A percentile compares a stretch with the other conserved stretches of the same genome.
Evolutionary conservation across 2,888 invertebrate genomes (phyloP).

Genomic region (Cecidostiba fungosa): DNA sequence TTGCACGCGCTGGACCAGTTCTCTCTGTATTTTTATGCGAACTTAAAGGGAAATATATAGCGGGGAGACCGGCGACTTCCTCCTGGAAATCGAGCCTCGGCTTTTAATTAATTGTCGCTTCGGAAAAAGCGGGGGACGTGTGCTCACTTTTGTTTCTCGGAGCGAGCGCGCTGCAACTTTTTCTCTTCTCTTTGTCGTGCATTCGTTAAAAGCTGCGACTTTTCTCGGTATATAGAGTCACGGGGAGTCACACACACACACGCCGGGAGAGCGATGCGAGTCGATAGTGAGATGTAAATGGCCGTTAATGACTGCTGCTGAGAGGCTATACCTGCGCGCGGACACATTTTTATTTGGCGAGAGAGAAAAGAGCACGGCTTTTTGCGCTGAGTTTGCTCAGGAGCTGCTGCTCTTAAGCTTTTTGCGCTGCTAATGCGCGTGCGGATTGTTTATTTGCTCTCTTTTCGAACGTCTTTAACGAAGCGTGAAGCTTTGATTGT

Average conservation of each 20-base stretch:
- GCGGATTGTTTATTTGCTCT: not conserved
- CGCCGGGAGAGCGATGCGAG: not conserved
- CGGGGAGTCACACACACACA: not conserved
- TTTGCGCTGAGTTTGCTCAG: not conserved
- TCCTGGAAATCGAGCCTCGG: constrained; percentile 45
- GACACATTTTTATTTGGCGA: not conserved
- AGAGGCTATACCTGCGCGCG: not conserved
- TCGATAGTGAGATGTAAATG: constrained; percentile 25
- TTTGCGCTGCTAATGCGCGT: not conserved
- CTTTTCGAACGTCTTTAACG: not conserved
- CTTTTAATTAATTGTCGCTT: constrained; percentile 52
- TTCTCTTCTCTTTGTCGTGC: not conserved
- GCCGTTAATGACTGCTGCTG: constrained; percentile 12
- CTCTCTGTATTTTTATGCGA: not conserved
- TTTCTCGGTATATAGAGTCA: not conserved
- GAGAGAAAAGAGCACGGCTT: not conserved
- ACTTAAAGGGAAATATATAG: constrained; percentile 31
- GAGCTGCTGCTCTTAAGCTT: not conserved
- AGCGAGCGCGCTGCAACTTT: not conserved
- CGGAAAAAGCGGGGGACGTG: constrained; percentile 14
- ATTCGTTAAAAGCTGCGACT: not conserved
- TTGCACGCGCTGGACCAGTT: constrained; percentile 37
- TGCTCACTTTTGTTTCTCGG: constrained; percentile 7
- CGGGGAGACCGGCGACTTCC: constrained; percentile 4
- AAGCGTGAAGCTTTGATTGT: not conserved